phyloP scores from a whole-genome alignment of 1,140 invertebrate genomes.

The Drosophila eugracilis region DNA sequence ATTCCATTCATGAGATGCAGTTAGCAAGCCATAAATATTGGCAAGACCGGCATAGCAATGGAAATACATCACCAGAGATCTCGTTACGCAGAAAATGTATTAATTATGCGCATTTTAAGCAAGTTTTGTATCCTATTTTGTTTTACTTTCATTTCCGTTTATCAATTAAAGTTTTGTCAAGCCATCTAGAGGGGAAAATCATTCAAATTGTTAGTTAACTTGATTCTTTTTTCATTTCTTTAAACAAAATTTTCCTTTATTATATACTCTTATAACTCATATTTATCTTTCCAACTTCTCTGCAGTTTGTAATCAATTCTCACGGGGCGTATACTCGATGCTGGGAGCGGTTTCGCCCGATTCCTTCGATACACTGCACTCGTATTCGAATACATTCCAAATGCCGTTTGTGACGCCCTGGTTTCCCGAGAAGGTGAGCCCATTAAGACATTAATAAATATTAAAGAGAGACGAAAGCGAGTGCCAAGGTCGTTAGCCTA shows the following conservation, averaged over 20 bases:
- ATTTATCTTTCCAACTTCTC: background rate
- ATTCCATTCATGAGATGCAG: conserved; percentile 17
- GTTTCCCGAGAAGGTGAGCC: conserved; percentile 94
- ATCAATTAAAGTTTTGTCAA: too few species aligned
- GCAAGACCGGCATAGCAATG: too few species aligned
- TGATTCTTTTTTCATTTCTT: too few species aligned
- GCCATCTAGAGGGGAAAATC: too few species aligned
- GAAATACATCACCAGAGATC: background rate
- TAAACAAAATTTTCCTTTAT: background rate
- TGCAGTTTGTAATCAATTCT: conserved; percentile 96
- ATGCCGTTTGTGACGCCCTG: conserved; percentile 97
- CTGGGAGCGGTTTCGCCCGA: conserved; percentile 95
- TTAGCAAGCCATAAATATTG: background rate
- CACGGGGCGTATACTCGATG: conserved; percentile 95
- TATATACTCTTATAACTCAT: background rate
- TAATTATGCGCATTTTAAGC: conserved; percentile 51
- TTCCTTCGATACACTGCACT: conserved; percentile 97
- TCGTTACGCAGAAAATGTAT: conserved; percentile 17
- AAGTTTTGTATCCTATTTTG: conserved; percentile 11
- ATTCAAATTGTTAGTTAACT: too few species aligned
- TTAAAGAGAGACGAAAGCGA: conserved; percentile 43
- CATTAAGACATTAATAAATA: conserved; percentile 72
- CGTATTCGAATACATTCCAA: conserved; percentile 97
- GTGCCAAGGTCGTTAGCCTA: conserved; percentile 52
- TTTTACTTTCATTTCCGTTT: background rate